phyloP scores from a whole-genome alignment of 2,888 invertebrate genomes.

The Caenorhabditis sp. region DNA sequence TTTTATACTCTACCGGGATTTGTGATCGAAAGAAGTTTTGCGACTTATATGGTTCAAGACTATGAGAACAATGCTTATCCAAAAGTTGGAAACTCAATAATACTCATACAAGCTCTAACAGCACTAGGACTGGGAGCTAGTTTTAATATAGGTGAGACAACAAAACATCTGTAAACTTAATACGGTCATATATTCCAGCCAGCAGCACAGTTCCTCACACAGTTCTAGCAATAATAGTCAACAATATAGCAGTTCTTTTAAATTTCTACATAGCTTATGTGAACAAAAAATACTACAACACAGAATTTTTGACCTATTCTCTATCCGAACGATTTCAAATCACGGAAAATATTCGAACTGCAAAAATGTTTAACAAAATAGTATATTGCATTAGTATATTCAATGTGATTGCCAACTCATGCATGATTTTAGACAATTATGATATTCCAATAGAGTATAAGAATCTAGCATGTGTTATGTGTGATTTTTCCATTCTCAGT shows the following conservation, averaged over 20 bases:
- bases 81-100: conserved; percentile 9
- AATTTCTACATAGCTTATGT: conserved; percentile 12
- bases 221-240: conserved; percentile 24
- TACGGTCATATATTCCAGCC: conserved; percentile 11
- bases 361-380: conserved; percentile 30
- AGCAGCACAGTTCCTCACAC: conserved; percentile 24
- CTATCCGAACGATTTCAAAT: conserved; percentile 28
- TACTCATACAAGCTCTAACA: conserved; percentile 12
- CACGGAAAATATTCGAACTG: conserved; percentile 19
- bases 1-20: conserved; percentile 23
- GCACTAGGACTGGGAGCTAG: conserved; percentile 14
- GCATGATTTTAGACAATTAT: conserved; percentile 28
- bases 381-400: conserved; percentile 30
- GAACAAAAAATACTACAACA: conserved; percentile 26
- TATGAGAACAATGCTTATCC: conserved; percentile 17
- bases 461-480: conserved; percentile 19
- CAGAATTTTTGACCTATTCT: conserved; percentile 9
- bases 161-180: background rate
- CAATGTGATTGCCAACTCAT: conserved; percentile 29
- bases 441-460: conserved; percentile 11
- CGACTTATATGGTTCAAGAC: conserved; percentile 23
- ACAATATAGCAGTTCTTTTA: conserved; percentile 17
- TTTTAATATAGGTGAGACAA: conserved; percentile 26
- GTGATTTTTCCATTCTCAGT: conserved; percentile 28
- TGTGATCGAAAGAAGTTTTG: conserved; percentile 29